Evolutionary conservation across 2,888 invertebrate species (phyloP), one percentile per base, ranked within the genome.

Genomic region (Metalampra italica): DNA sequence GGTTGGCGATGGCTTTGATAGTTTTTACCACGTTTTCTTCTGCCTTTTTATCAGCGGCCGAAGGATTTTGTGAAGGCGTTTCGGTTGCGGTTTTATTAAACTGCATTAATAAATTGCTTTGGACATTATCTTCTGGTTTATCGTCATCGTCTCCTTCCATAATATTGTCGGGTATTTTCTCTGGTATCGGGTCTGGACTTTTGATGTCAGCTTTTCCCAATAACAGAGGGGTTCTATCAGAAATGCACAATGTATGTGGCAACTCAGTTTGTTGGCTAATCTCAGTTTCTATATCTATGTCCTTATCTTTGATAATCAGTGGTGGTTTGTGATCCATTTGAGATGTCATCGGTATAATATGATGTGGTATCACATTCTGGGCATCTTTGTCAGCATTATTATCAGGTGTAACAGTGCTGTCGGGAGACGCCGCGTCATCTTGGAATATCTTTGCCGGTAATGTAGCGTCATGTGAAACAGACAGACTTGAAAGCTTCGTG

Each of bases 401-500:
- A 2, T 85, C 87, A 3, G 76, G 65, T 0, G 70, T 60, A 4
- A 81, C 79, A 1, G 88, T 82, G 52, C 87, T 83, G 55, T 92
- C 92, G 0, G 92, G 92, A 0, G 92, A 92, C 0, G 91, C 91
- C 0, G 91, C 92, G 56, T 93, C 93, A 59, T 93, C 92, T 71
- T 93, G 92, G 66, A 93, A 92, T 64, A 93, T 92, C 68, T 93
- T 93, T 7, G 92, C 92, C 0, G 93, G 93, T 13, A 93, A 76
- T 8, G 90, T 91, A 52, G 82, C 91, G 63, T 91, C 93, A 62
- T 91, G 91, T 0, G 89, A 78, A 7, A 91, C 90, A 0, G 91
- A 86, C 41, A 92, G 78, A 55, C 92, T 90, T 0, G 92, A 92
- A 11, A 91, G 64, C 57, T 91, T 91, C 0, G 91, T 75, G 53